Conservation (phyloP, 2,888 invertebrate species). For the Pheosia tremula region DNA sequence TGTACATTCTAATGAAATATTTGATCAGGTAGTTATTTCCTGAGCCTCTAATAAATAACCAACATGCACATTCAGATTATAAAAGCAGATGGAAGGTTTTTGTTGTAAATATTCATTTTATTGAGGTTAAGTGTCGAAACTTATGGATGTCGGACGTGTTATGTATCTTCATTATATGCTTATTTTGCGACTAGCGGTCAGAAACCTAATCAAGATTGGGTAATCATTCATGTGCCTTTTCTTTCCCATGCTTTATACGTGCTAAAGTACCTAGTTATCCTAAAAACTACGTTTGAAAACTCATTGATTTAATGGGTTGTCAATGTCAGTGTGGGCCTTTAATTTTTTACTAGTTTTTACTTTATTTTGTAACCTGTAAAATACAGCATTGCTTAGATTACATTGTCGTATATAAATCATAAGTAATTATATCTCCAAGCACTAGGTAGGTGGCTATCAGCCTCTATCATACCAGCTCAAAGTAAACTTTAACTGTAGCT, state of each 20-base stretch:
- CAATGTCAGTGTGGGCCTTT: slow-evolving; percentile 55
- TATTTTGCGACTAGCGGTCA: slow-evolving; percentile 10
- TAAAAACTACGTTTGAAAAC: slow-evolving; percentile 24
- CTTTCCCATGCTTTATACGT: not conserved
- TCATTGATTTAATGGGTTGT: slow-evolving; percentile 66
- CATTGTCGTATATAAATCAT: not conserved
- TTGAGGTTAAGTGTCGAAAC: slow-evolving; percentile 81
- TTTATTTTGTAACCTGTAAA: not conserved
- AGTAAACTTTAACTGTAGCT: slow-evolving; percentile 43
- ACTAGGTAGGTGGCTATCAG: not conserved
- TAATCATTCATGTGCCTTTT: not conserved
- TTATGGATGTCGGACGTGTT: slow-evolving; percentile 56
- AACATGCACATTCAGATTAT: slow-evolving; percentile 21
- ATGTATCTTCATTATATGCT: slow-evolving; percentile 35
- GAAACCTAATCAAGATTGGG: not conserved
- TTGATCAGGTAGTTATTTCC: slow-evolving; percentile 25
- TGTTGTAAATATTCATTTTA: slow-evolving; percentile 61
- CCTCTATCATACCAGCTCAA: slow-evolving; percentile 14
- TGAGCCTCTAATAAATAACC: slow-evolving; percentile 12
- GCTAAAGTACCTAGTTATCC: not conserved
- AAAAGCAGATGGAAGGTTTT: slow-evolving; percentile 39
- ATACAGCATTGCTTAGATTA: not conserved
- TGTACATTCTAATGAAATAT: slow-evolving; percentile 40
- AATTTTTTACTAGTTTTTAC: not conserved
- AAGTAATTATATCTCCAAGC: not conserved